Evolutionary conservation across 92 coral and sea anemone genomes (phyloP).

Genomic region (Phenganax stokvisi): DNA sequence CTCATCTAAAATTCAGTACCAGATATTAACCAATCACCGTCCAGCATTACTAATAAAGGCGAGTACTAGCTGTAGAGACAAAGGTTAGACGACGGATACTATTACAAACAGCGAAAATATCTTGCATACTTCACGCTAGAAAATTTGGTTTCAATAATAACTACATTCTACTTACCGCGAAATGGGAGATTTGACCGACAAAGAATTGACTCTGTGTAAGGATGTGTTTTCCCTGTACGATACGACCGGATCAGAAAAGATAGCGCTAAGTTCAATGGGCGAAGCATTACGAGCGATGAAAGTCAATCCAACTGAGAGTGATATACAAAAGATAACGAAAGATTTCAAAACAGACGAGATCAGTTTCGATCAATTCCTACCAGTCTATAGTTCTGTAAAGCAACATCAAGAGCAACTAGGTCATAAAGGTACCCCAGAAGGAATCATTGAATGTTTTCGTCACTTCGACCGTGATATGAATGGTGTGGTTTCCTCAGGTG

Average conservation of each 20-base stretch:
- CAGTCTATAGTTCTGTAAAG: constrained; percentile 77
- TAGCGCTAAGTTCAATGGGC: constrained; percentile 65
- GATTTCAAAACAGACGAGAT: constrained; percentile 70
- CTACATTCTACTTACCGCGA: neutral
- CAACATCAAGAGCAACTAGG: constrained; percentile 65
- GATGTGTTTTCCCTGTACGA: constrained; percentile 86
- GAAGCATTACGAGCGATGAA: constrained; percentile 85
- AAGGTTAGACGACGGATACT: constrained; percentile 44
- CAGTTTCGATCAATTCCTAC: constrained; percentile 80
- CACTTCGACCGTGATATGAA: constrained; percentile 79
- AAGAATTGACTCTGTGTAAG: constrained; percentile 69
- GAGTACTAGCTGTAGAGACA: constrained; percentile 13
- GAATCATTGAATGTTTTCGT: constrained; percentile 81
- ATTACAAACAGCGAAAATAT: constrained; percentile 6
- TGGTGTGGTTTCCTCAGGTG: constrained; percentile 72
- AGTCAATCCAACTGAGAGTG: constrained; percentile 81
- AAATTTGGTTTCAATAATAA: neutral
- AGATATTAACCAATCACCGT: constrained; percentile 25
- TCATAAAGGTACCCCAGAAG: constrained; percentile 67
- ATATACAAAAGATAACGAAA: constrained; percentile 77
- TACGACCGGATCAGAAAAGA: constrained; percentile 70
- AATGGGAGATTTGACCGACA: constrained; percentile 53
- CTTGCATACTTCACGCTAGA: neutral
- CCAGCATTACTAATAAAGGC: constrained; percentile 1
- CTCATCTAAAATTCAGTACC: neutral